Conservation (phyloP, 2,113 vertebrate species). For the Bubalus kerabau region DNA sequence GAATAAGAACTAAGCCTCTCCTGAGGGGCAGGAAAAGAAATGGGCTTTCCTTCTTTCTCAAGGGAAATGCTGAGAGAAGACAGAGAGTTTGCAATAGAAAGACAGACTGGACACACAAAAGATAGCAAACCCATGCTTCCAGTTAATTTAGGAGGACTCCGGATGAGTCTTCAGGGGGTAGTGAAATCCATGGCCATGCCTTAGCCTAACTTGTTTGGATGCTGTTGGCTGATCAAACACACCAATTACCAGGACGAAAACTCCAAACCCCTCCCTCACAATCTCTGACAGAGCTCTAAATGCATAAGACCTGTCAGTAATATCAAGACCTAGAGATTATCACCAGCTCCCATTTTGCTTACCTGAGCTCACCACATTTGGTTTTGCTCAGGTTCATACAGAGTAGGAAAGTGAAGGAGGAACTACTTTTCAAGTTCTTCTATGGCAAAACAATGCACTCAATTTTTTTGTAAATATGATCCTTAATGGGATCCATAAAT, state of each 20-base stretch:
- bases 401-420: neutral
- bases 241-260: neutral
- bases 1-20: neutral
- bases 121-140: neutral
- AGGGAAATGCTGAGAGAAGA: neutral
- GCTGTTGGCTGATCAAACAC: neutral
- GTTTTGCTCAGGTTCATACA: conserved; percentile 7
- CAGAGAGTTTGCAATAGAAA: neutral
- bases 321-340: neutral
- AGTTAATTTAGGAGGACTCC: neutral
- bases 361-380: conserved; percentile 4
- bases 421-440: conserved; percentile 3
- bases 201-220: neutral
- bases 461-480: neutral
- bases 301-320: neutral
- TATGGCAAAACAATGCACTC: neutral
- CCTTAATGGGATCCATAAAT: neutral
- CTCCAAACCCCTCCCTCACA: neutral
- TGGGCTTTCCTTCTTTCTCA: neutral
- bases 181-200: neutral
- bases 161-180: neutral
- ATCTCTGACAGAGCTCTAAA: neutral
- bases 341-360: neutral
- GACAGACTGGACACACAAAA: neutral
- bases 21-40: neutral